These are phyloP conservation scores for Falco biarmicus DNA, from an alignment of 2,797 vertebrate species.

Conservation along the genomic window DNA sequence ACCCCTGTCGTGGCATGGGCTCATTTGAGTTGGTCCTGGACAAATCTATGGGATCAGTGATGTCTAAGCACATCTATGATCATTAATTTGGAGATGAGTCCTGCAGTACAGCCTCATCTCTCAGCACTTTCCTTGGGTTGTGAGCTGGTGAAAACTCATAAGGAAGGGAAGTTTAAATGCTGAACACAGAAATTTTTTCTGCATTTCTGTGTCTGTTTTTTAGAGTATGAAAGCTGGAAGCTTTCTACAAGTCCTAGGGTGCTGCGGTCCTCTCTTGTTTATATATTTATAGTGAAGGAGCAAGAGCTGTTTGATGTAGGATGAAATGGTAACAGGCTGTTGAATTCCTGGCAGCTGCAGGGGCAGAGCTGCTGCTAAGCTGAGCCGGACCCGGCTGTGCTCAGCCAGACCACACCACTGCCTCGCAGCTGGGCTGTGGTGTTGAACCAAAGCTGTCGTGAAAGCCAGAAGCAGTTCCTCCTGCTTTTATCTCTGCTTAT, in stretches of 20 bases:
- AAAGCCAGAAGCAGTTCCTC: neutral
- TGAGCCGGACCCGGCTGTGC: neutral
- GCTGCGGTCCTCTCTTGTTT: neutral
- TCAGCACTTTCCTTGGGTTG: neutral
- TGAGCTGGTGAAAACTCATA: neutral
- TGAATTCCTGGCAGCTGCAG: neutral
- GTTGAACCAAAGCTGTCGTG: neutral
- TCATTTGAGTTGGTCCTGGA: too few species aligned
- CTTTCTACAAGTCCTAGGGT: neutral
- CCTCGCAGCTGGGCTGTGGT: neutral
- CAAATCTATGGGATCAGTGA: neutral
- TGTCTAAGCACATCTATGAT: rapidly evolving
- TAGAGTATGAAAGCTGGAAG: neutral
- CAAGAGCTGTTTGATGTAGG: neutral
- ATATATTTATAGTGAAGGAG: neutral
- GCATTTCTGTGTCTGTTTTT: neutral
- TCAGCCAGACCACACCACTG: neutral
- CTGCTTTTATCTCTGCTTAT: neutral
- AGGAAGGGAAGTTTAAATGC: neutral
- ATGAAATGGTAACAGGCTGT: neutral
- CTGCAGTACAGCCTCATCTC: neutral
- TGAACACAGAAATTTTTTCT: rapidly evolving
- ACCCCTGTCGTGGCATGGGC: rapidly evolving
- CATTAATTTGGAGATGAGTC: neutral
- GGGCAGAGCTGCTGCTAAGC: neutral